Conservation (phyloP, 2,797 vertebrate genomes). For the Merluccius polli region DNA sequence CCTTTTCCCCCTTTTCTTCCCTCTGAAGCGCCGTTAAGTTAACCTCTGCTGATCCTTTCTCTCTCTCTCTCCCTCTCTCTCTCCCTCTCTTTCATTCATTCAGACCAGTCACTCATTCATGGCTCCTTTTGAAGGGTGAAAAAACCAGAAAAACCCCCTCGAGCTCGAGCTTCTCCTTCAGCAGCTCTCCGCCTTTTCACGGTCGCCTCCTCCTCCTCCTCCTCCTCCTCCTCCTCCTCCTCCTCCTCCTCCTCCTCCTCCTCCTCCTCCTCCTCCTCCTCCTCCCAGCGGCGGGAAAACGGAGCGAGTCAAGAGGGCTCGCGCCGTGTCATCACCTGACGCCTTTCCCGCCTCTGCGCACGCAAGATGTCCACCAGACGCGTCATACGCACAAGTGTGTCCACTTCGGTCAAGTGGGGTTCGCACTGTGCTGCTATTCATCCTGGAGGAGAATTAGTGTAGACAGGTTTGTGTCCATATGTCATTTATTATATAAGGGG, state of each 20-base stretch:
- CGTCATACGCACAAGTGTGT: too few species aligned
- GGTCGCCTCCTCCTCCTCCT: slow-evolving; percentile 46
- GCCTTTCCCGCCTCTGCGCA: slow-evolving; percentile 9
- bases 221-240: too few species aligned
- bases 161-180: slow-evolving; percentile 30
- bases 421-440: too few species aligned
- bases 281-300: slow-evolving; percentile 61
- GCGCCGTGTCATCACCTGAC: slow-evolving; percentile 37
- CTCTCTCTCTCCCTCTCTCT: slow-evolving; percentile 51
- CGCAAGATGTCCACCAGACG: too few species aligned
- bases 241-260: too few species aligned
- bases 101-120: slow-evolving; percentile 67
- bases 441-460: too few species aligned
- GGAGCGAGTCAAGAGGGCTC: slow-evolving; percentile 58
- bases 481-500: too few species aligned
- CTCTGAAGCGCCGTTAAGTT: slow-evolving; percentile 71
- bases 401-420: background rate
- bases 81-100: slow-evolving; percentile 57
- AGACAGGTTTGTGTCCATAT: too few species aligned
- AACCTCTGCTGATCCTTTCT: slow-evolving; percentile 73
- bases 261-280: too few species aligned
- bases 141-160: slow-evolving; percentile 61
- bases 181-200: slow-evolving; percentile 53
- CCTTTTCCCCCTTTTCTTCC: slow-evolving; percentile 69
- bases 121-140: slow-evolving; percentile 70